Evolutionary conservation across 2,888 invertebrate species (phyloP).

Genomic region (Atherix ibis): DNA sequence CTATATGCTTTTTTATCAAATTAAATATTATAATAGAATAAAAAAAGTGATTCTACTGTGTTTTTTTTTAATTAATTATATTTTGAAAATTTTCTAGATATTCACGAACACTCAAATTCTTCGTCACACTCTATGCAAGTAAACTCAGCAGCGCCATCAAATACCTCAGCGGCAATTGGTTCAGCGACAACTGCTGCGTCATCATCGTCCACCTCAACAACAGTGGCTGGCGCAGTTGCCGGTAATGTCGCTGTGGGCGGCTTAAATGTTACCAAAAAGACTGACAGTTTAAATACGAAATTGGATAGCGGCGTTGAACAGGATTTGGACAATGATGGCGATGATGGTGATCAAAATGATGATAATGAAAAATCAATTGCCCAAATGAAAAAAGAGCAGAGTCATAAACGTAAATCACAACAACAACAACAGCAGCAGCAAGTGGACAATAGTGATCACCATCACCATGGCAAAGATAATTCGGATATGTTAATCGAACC

Average conservation of each 20-base stretch:
- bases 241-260: constrained; percentile 12
- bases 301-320: constrained; percentile 8
- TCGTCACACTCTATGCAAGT: constrained; percentile 30
- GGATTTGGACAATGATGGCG: constrained; percentile 11
- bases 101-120: constrained; percentile 34
- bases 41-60: no score
- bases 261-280: constrained; percentile 33
- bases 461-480: constrained; percentile 15
- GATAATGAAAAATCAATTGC: constrained; percentile 10
- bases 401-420: constrained; percentile 17
- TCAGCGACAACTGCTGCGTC: constrained; percentile 8
- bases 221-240: constrained; percentile 6
- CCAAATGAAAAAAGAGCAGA: constrained; percentile 12
- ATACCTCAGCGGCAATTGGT: constrained; percentile 15
- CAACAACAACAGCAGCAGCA: no score
- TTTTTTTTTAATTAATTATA: no score
- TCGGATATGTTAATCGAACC: constrained; percentile 41
- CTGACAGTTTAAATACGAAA: constrained; percentile 33
- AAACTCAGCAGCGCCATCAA: constrained; percentile 19
- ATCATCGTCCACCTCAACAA: constrained; percentile 5
- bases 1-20: no score
- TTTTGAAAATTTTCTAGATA: no score
- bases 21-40: no score
- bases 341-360: constrained; percentile 11
- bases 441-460: no score